phyloP scores from a whole-genome alignment of 2,113 vertebrate genomes.

The Cygnus buccinator region DNA sequence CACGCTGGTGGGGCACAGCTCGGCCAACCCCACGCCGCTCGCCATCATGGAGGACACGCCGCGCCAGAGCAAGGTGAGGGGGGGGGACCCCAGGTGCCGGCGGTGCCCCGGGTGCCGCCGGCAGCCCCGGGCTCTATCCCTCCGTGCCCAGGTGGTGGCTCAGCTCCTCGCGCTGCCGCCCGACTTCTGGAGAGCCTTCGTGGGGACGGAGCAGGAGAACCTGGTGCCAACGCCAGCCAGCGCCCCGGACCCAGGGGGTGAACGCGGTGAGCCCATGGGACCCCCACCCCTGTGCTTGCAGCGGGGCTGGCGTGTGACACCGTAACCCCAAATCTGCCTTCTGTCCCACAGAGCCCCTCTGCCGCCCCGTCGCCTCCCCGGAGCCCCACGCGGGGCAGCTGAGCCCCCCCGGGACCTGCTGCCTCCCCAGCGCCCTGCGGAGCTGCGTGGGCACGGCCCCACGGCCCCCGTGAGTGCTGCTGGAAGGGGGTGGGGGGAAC shows the following conservation, averaged over 20 bases:
- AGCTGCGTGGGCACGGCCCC: conserved; percentile 31
- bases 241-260: accelerated
- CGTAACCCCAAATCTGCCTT: neutral
- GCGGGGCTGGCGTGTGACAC: neutral
- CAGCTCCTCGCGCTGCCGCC: conserved; percentile 77
- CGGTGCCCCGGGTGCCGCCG: accelerated
- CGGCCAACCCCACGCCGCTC: conserved; percentile 78
- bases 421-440: conserved; percentile 64
- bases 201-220: conserved; percentile 56
- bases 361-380: conserved; percentile 72
- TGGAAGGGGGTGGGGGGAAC: accelerated
- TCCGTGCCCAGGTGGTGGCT: conserved; percentile 78
- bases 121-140: neutral
- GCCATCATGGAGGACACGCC: conserved; percentile 85
- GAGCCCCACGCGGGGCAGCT: conserved; percentile 67
- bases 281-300: accelerated
- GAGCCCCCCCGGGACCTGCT: conserved; percentile 28
- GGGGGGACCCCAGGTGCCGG: accelerated
- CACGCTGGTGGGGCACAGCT: conserved; percentile 82
- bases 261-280: neutral
- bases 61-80: conserved; percentile 80
- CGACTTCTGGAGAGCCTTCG: conserved; percentile 78
- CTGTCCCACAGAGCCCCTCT: conserved; percentile 55
- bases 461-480: conserved; percentile 71
- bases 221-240: neutral